Base-by-base conservation (phyloP, 2,113 vertebrate genomes). In the Rhinichthys klamathensis region DNA sequence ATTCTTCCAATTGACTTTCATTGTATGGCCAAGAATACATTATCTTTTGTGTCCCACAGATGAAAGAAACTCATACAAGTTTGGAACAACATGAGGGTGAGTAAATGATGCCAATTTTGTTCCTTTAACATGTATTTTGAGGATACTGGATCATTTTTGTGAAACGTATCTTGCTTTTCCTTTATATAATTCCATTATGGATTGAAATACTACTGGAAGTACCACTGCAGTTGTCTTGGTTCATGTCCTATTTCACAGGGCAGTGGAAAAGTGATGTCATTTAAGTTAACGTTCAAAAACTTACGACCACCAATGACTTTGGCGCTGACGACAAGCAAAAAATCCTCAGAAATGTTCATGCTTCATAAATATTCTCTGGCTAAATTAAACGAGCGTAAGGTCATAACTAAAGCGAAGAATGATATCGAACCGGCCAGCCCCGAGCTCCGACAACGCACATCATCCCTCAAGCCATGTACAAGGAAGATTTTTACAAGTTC, bases 341-440 rank as follows among this genome's bases (percentile, higher is more conserved):
- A 84, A 32, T 44, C 25, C 67, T 83, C 56, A 41, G 35, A 88
- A 70, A 84, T 65, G 21, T 77, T 75, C 41, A 41, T 60, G 21
- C 44, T 76, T 70, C 27, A 79, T 83, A 87, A 86, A 87, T 54
- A 80, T 88, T 72, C 74, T 73, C 46, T 38, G 35, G 72, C 67
- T 84, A 56, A 65, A 80, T 88, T 60, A 81, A 88, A 87, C 78
- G 73, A 83, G 65, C 35, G 23, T 84, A 73, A 87, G 77, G 84
- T 87, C 63, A 54, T 73, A 67, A 88, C 65, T 44, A 88, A 88
- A 79, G 86, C 13, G 32, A 41, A 76, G 56, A 80, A 83, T 82
- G 83, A 78, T 41, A 69, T 86, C 63, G 6, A 54, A 51, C 46
- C 44, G 35, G 49, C 58, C 70, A 83, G 63, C 78, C 54, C 46